Evolutionary conservation across 2,888 invertebrate species (phyloP).

Genomic region (Cheilosia vernalis): DNA sequence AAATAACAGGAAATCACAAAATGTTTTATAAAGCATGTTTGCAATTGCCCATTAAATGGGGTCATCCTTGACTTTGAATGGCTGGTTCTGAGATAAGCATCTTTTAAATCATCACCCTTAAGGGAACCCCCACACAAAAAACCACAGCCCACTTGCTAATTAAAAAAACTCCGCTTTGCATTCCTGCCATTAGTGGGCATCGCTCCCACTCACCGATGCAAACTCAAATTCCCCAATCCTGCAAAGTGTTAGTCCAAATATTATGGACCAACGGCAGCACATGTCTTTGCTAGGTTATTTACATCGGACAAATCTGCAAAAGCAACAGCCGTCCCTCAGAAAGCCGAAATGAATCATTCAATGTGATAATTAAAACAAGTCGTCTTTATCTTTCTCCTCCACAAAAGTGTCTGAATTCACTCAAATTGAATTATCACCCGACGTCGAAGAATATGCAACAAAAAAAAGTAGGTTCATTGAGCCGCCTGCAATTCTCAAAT

Average conservation of each 20-base stretch:
- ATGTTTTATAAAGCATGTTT: no score
- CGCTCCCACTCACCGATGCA: background rate
- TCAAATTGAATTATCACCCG: slow-evolving; percentile 56
- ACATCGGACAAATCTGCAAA: slow-evolving; percentile 16
- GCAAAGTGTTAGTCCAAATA: slow-evolving; percentile 61
- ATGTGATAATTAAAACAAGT: slow-evolving; percentile 50
- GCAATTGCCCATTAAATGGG: no score
- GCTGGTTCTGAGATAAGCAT: no score
- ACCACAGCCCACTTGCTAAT: slow-evolving; percentile 23
- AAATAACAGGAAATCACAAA: no score
- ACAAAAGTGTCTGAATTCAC: slow-evolving; percentile 33
- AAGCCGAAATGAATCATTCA: slow-evolving; percentile 39
- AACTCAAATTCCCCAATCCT: slow-evolving; percentile 5
- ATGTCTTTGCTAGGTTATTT: slow-evolving; percentile 25
- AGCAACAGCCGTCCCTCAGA: background rate
- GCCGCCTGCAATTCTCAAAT: slow-evolving; percentile 20
- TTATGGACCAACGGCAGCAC: slow-evolving; percentile 36
- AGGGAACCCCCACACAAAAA: background rate
- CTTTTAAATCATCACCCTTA: no score
- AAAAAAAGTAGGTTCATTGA: slow-evolving; percentile 53
- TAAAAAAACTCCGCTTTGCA: slow-evolving; percentile 10
- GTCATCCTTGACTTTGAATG: no score
- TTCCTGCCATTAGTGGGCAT: slow-evolving; percentile 15
- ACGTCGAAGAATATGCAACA: background rate
- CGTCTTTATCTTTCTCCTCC: slow-evolving; percentile 19